Base-by-base conservation (phyloP, 2,113 vertebrate species). In the Neolamprologus kungweensis region DNA sequence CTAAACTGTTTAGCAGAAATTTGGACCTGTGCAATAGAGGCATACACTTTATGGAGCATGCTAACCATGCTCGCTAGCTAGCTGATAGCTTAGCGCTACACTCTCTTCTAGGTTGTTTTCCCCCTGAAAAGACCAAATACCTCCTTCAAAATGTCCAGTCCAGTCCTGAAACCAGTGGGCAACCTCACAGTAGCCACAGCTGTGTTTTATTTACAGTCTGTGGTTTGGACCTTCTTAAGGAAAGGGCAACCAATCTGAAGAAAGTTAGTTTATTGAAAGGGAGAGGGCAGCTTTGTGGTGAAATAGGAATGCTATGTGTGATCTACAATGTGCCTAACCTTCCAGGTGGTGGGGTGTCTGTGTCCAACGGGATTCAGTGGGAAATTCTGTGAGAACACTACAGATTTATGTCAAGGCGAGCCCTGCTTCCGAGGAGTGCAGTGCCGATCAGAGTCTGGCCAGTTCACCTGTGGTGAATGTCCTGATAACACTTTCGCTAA, bases 271-370 rank as follows among this genome's bases (percentile, higher is more conserved):
- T 78, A 28, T 50, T 50, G 10, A 78, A 78, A 5, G 4, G 9
- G 6, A 47, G 42, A 31, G 42, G 23, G 71, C 71, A 31, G 68
- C 68, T 75, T 47, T 75, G 68, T 47, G 42, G 23, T 11, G 23
- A 75, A 8, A 75, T 19, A 75, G 23, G 16, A 75, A 75, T 0
- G 9, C 45, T 50, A 31, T 50, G 45, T 50, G 45, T 50, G 42
- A 28, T 78, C 71, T 28, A 17, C 23, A 19, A 16, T 65, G 14
- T 47, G 21, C 68, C 14, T 28, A 31, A 50, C 71, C 71, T 80
- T 80, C 8, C 87, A 97, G 97, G 92, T 97, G 60, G 96, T 96
- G 50, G 96, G 93, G 10, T 97, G 97, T 50, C 85, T 96, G 21
- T 97, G 97, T 78, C 94, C 93, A 5, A 81, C 94, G 23, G 96